phyloP scores from a whole-genome alignment of 1,140 invertebrate species.

The Drosophila neocordata region DNA sequence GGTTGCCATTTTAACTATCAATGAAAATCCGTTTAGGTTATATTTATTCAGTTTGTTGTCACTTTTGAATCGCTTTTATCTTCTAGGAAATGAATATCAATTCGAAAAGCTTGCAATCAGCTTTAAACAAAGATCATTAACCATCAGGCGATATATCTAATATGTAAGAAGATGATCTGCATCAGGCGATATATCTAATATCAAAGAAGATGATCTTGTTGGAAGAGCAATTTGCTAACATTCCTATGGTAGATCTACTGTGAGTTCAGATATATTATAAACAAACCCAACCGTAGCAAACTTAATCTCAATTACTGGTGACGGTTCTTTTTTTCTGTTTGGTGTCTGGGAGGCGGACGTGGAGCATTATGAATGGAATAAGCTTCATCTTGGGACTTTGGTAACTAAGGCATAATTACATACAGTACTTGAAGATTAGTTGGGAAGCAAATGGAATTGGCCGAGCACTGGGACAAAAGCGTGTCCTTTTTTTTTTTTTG shows the following conservation, averaged over 20 bases:
- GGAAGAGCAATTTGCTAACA: neutral
- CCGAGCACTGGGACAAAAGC: neutral
- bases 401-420: neutral
- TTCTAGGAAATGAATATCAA: neutral
- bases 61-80: neutral
- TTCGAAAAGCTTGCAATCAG: neutral
- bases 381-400: neutral
- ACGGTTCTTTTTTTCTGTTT: conserved; percentile 8
- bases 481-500: neutral
- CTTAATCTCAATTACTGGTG: neutral
- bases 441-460: neutral
- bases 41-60: neutral
- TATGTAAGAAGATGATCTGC: too few species aligned
- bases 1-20: neutral
- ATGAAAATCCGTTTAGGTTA: neutral
- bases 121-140: neutral
- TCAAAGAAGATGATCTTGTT: neutral
- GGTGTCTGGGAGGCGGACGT: conserved; percentile 15
- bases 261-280: neutral
- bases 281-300: neutral
- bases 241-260: neutral
- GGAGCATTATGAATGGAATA: neutral
- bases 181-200: too few species aligned
- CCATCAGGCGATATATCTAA: neutral
- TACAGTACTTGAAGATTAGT: neutral